These are phyloP conservation scores for Orestias chungarensis DNA, from an alignment of 2,797 vertebrate genomes.

Conservation along the genomic window DNA sequence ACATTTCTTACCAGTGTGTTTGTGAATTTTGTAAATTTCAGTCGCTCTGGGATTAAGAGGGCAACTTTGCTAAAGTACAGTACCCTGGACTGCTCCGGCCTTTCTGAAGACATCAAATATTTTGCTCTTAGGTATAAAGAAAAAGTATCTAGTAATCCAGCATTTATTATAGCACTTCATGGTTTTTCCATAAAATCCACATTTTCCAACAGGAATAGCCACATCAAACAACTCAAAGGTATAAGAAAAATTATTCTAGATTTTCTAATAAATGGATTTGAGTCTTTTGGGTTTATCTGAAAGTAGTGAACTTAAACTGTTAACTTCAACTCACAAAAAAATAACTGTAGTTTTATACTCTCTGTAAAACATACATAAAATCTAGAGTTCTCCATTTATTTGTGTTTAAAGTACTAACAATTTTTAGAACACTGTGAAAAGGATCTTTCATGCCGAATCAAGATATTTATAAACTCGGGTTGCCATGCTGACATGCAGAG, in stretches of 20 bases:
- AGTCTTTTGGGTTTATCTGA: background rate
- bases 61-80: conserved; percentile 26
- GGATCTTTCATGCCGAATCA: background rate
- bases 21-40: conserved; percentile 43
- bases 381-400: background rate
- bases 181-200: background rate
- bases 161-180: background rate
- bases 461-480: conserved; percentile 5
- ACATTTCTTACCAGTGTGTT: conserved; percentile 39
- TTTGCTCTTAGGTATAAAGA: conserved; percentile 34
- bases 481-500: conserved; percentile 2
- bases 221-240: background rate
- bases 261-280: background rate
- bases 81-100: conserved; percentile 32
- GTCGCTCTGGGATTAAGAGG: conserved; percentile 29
- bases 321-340: background rate
- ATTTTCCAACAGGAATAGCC: background rate
- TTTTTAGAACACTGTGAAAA: conserved; percentile 3
- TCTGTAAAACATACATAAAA: background rate
- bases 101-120: conserved; percentile 47
- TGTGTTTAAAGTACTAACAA: background rate
- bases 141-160: conserved; percentile 2
- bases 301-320: no score
- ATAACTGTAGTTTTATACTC: background rate
- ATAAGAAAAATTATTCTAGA: background rate